A percentile compares a stretch with the other conserved stretches of the same genome.
Conservation (phyloP, 2,113 vertebrate species). For the Archilochus colubris region DNA sequence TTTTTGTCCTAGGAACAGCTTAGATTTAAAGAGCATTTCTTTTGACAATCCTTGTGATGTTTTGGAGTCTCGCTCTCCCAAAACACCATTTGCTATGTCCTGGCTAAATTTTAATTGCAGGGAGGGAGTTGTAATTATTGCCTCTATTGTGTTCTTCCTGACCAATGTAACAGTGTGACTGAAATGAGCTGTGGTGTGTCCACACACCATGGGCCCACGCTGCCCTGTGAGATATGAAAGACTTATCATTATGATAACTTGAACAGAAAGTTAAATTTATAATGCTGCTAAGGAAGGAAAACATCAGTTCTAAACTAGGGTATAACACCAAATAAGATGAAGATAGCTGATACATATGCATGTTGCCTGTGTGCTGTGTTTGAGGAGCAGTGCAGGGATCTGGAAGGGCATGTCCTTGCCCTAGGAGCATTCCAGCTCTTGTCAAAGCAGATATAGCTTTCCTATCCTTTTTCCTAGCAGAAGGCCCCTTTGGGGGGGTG, state of each 20-base stretch:
- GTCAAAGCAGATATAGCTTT: slow-evolving; percentile 4
- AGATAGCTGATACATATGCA: slow-evolving; percentile 18
- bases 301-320: neutral
- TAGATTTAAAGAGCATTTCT: neutral
- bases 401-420: neutral
- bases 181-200: neutral
- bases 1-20: neutral
- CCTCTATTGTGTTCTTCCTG: neutral
- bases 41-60: neutral
- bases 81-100: neutral
- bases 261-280: slow-evolving; percentile 1
- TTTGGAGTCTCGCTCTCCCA: neutral
- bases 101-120: neutral
- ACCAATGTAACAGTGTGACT: neutral
- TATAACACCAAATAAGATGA: neutral
- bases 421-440: neutral
- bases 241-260: neutral
- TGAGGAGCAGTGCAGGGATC: neutral
- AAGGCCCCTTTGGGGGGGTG: neutral
- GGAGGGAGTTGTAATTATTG: slow-evolving; percentile 24
- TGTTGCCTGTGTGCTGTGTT: slow-evolving; percentile 2
- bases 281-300: slow-evolving; percentile 21
- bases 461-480: neutral
- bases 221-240: neutral
- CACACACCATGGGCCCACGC: neutral